Evolutionary conservation across 2,888 invertebrate species (phyloP), one percentile per base, ranked within the genome.

Genomic region (Drosophila neotestacea): DNA sequence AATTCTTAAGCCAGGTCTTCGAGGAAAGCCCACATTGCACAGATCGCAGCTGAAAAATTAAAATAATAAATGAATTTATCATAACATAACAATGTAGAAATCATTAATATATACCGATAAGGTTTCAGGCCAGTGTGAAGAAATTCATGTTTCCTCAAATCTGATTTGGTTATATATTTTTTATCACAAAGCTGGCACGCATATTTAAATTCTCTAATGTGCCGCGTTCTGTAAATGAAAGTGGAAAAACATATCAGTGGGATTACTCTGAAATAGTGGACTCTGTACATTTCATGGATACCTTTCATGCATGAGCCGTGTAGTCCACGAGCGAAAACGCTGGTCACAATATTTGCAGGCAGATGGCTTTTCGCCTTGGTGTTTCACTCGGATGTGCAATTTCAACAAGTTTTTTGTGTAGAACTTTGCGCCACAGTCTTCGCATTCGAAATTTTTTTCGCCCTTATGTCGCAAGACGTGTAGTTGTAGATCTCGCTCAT

Each of bases 301-400:
- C 91, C 90, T 81, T 59, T 92, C 91, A 50, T 91, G 91, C 1
- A 89, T 85, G 32, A 85, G 85, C 4, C 90, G 79, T 7, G 85
- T 82, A 54, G 51, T 68, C 28, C 54, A 59, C 0, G 79, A 73
- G 13, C 42, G 56, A 84, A 90, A 48, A 77, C 83, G 48, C 88
- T 91, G 46, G 30, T 84, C 90, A 39, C 91, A 91, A 55, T 79
- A 89, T 52, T 79, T 77, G 59, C 91, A 91, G 38, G 73, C 72
- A 48, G 88, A 92, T 2, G 92, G 92, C 63, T 87, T 92, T 1
- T 92, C 91, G 48, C 91, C 92, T 1, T 90, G 89, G 58, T 92
- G 92, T 0, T 63, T 77, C 0, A 83, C 81, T 0, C 86, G 70
- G 6, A 78, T 32, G 44, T 85, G 85, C 44, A 89, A 28, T 28